Conservation (phyloP, 2,113 vertebrate genomes). For the Chrysochloris asiatica region DNA sequence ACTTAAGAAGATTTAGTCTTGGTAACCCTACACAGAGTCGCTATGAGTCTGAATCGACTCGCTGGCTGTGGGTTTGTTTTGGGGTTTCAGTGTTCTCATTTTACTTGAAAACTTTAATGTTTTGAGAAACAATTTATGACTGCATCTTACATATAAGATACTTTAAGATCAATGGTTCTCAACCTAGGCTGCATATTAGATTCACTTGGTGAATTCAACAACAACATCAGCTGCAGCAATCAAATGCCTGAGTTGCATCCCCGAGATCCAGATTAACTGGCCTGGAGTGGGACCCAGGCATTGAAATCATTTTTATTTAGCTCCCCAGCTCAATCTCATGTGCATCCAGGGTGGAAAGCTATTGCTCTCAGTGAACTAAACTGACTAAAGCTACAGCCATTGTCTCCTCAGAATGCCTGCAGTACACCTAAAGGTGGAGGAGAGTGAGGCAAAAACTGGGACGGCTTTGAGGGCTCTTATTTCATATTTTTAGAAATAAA, state of each 20-base stretch:
- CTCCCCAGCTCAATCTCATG: background rate
- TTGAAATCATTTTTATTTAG: background rate
- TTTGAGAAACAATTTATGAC: slow-evolving; percentile 1
- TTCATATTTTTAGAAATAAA: background rate
- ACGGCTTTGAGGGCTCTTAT: background rate
- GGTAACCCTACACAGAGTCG: too few relatives aligned
- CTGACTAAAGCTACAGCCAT: background rate
- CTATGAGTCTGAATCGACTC: too few relatives aligned
- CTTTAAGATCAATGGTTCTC: background rate
- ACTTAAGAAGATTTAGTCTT: too few relatives aligned
- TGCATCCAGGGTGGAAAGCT: background rate
- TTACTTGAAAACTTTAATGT: slow-evolving; percentile 20
- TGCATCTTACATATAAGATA: background rate
- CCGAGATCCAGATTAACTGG: background rate
- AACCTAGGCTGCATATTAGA: background rate
- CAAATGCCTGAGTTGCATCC: background rate
- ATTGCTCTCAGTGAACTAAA: background rate
- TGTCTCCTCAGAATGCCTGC: background rate
- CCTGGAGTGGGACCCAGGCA: background rate
- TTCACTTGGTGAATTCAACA: background rate
- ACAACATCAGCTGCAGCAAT: background rate
- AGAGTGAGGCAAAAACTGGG: background rate
- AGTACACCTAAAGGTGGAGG: background rate
- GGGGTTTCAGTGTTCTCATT: background rate
- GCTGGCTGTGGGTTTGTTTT: too few relatives aligned